phyloP scores from a whole-genome alignment of 2,888 invertebrate genomes.

The Drosophila leonis region DNA sequence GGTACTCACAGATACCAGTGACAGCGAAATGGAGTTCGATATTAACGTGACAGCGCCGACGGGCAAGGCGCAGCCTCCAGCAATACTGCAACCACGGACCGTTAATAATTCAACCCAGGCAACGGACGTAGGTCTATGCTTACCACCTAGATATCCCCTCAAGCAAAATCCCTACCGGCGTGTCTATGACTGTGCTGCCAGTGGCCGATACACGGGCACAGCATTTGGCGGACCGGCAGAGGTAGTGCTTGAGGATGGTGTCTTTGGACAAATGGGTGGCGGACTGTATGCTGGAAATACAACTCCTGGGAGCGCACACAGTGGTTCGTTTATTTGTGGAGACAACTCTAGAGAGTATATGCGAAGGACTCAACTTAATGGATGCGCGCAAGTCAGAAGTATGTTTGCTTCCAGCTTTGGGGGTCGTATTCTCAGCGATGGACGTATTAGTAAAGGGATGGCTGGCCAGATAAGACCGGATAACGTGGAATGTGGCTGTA shows the following conservation, averaged over 20 bases:
- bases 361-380: neutral
- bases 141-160: conserved; percentile 52
- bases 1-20: conserved; percentile 82
- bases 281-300: conserved; percentile 42
- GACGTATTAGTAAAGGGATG: neutral
- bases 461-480: neutral
- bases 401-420: neutral
- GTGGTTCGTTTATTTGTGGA: conserved; percentile 5
- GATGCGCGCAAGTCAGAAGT: neutral
- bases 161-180: conserved; percentile 61
- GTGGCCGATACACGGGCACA: conserved; percentile 57
- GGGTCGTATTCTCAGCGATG: neutral
- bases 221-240: conserved; percentile 48
- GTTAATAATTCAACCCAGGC: conserved; percentile 88
- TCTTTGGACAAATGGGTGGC: conserved; percentile 51
- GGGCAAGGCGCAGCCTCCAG: conserved; percentile 60
- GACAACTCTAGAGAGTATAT: conserved; percentile 10
- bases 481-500: fast-evolving
- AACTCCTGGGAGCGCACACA: neutral
- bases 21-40: conserved; percentile 88
- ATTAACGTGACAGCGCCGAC: conserved; percentile 90
- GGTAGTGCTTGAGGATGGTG: conserved; percentile 54
- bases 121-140: conserved; percentile 84
- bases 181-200: conserved; percentile 72
- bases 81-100: neutral